Evolutionary conservation across 2,888 invertebrate genomes (phyloP).

Genomic region (Stictocephala bisonia): DNA sequence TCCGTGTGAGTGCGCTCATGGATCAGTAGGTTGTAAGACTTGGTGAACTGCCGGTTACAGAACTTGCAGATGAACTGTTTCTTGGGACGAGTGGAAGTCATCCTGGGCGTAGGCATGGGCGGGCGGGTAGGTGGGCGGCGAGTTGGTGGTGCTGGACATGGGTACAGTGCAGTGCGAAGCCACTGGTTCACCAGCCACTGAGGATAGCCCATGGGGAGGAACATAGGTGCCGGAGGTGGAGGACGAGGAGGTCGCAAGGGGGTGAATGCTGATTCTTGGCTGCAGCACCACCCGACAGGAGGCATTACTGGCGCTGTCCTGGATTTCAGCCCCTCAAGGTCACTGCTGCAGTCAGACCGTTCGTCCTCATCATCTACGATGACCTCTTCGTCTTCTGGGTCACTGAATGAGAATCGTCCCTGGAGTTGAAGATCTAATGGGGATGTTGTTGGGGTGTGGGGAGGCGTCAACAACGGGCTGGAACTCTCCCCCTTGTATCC

Average conservation of each 20-base stretch:
- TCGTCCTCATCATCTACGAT: slow-evolving; percentile 50
- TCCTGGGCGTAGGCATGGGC: slow-evolving; percentile 72
- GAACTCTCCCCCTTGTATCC: slow-evolving; percentile 58
- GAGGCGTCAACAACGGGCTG: slow-evolving; percentile 74
- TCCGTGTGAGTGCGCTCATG: slow-evolving; percentile 98
- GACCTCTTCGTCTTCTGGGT: slow-evolving; percentile 45
- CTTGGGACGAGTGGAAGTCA: slow-evolving; percentile 71
- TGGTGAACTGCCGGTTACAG: slow-evolving; percentile 97
- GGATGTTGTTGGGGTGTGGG: slow-evolving; percentile 76
- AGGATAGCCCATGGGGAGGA: slow-evolving; percentile 58
- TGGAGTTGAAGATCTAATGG: slow-evolving; percentile 10
- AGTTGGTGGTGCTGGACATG: slow-evolving; percentile 63
- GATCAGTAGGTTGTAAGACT: slow-evolving; percentile 96
- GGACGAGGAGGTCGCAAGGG: slow-evolving; percentile 33
- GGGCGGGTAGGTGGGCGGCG: slow-evolving; percentile 65
- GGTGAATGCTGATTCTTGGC: slow-evolving; percentile 49
- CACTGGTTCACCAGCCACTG: slow-evolving; percentile 79
- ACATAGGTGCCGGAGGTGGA: slow-evolving; percentile 32
- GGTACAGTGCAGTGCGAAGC: slow-evolving; percentile 78
- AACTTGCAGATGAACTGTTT: slow-evolving; percentile 97
- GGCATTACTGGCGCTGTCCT: neutral
- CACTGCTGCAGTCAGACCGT: slow-evolving; percentile 46
- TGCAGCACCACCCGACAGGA: slow-evolving; percentile 53
- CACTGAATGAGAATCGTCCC: slow-evolving; percentile 24
- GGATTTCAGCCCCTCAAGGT: slow-evolving; percentile 42